Evolutionary conservation across 2,113 vertebrate genomes (phyloP), one percentile per base, ranked within the genome.

Genomic region (Petrocephalus zakoni): DNA sequence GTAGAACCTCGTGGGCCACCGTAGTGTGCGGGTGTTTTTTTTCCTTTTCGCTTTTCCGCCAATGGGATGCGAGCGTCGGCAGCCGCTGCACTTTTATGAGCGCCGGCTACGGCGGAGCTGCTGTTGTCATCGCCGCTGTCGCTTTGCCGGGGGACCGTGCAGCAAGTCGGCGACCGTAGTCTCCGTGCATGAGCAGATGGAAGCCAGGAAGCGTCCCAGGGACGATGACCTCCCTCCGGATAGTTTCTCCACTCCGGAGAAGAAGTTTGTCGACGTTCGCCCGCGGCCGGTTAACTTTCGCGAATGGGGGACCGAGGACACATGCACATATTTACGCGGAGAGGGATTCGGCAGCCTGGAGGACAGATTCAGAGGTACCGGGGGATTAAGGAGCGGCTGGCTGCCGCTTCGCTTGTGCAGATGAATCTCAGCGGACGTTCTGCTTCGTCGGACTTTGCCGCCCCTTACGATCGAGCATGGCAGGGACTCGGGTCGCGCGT

Each of bases 241-340:
- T 51, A 4, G n/a, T 17, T 93, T 88, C 49, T 84, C 88, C 87
- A 94, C 95, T 6, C 94, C 94, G 82, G 90, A 93, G 81, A 95
- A 94, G 89, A 90, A 25, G 51, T 87, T 89, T 85, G 84, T 90
- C 0, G 72, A 5, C 7, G 87, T 58, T 29, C 51, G 4, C 1
- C 42, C 8, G 46, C 47, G 82, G 84, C 0, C 8, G 21, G 0
- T 19, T 87, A 91, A 94, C 90, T 94, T 90, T 85, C 88, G 46
- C 87, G 29, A 8, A 2, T 96, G 95, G 95, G 92, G 85, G 58
- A 90, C 93, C 0, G 93, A 94, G 0, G 92, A 93, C 10, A 93
- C 91, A 1, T 93, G 93, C 72, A 81, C 9, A 0, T 96, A 92
- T 53, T 92, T 96, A 9, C 89, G 7, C 7, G 84, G 4, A 17